Evolutionary conservation across 2,797 vertebrate species (phyloP), one percentile per base, ranked within the genome.

Genomic region (Falco berigora): DNA sequence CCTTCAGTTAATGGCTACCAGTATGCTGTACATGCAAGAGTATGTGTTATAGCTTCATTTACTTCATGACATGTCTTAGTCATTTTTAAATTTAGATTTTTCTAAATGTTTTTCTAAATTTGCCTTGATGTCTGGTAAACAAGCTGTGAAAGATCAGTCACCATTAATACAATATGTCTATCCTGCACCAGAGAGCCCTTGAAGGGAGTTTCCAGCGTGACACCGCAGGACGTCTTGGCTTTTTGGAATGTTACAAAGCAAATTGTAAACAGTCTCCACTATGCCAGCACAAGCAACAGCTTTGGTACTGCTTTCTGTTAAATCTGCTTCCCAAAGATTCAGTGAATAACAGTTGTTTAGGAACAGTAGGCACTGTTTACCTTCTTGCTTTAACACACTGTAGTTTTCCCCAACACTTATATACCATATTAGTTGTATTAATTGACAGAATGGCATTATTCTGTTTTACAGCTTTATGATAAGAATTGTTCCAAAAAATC

Each of bases 131-230:
- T 38, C 71, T 73, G 66, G 66, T 89, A 87, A 96, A 87, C 87
- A 92, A 92, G 74, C 81, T 94, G 67, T 66, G 94, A 93, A 89
- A 67, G 34, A 94, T 87, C 94, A 85, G 75, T 62, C 81, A 92
- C 89, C 59, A 91, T 95, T 96, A 94, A 79, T 84, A 94, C 94
- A 96, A 86, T 92, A 94, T 94, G 89, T 92, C 90, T 79, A 85
- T 83, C 75, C 75, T 86, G 61, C 64, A 86, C 55, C 67, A 86
- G 78, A 83, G 85, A 90, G 40, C 20, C 56, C 72, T 85, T n/a
- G 44, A 87, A 90, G 52, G 56, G 85, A 86, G 87, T 88, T 94
- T 94, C 72, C 82, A 91, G 81, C 2, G 1, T 83, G 72, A 92
- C 5, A 0, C 81, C 92, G 47, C 78, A 82, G 81, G 75, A 36